Evolutionary conservation across 2,113 vertebrate species (phyloP).

Genomic region (Rousettus leschenaultii): DNA sequence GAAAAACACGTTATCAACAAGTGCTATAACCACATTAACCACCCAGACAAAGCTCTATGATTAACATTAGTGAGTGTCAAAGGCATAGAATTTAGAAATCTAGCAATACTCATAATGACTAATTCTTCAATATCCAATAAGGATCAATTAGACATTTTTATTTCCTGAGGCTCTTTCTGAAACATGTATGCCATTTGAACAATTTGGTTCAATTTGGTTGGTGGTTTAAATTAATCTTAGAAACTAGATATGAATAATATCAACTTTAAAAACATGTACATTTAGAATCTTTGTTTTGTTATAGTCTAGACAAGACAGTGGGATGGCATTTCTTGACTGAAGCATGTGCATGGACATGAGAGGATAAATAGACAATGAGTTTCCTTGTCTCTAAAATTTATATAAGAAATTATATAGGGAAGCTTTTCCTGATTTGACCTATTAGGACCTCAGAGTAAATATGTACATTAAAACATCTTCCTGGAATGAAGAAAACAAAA

Average conservation of each 20-base stretch:
- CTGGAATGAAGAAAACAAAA: background rate
- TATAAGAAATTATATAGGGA: background rate
- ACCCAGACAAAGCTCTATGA: background rate
- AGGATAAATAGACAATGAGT: background rate
- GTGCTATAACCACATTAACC: background rate
- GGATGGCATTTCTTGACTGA: background rate
- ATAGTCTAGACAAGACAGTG: background rate
- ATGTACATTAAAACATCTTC: background rate
- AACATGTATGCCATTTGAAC: background rate
- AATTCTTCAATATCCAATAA: background rate
- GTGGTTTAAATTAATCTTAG: background rate
- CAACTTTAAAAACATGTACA: background rate
- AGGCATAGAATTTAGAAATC: slow-evolving; percentile 12
- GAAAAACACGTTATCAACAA: slow-evolving; percentile 43
- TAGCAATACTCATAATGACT: background rate
- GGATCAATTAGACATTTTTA: background rate
- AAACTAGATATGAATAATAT: background rate
- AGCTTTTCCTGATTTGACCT: background rate
- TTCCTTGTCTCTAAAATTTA: background rate
- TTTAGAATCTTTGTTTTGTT: background rate
- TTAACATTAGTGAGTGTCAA: background rate
- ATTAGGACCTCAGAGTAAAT: background rate
- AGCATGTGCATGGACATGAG: background rate
- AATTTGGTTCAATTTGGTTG: background rate
- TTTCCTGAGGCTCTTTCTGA: background rate